Base-by-base conservation (phyloP, 1,140 invertebrate genomes). In the Andricus grossulariae region DNA sequence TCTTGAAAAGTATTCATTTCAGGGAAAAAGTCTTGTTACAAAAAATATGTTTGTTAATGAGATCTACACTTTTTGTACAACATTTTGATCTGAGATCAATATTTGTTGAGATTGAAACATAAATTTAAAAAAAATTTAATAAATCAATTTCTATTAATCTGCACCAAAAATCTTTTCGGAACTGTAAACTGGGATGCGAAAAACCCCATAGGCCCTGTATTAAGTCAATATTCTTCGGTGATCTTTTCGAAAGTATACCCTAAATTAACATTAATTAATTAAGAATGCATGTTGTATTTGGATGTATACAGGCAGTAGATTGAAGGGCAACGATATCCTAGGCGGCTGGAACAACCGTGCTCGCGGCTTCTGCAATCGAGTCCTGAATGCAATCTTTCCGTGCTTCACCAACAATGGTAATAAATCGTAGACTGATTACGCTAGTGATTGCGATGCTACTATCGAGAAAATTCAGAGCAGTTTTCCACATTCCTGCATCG, bases 331-430 rank as follows among this genome's bases (percentile, higher is more conserved):
- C 71, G 84, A 89, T 85, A 85, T 85, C 74, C 87, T 91, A 80
- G 85, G 85, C 74, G 90, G 83, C 76, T 91, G 90, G 90, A 91
- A 91, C 85, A 90, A 88, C 82, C 89, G 90, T 77, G 90, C 89
- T 77, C 90, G 90, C 82, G 90, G 90, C 82, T 91, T 91, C 87
- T 91, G 90, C 88, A 91, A 90, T 86, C 90, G 90, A 84, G 85
- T 91, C 80, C 81, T 91, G 81, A 91, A 91, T 83, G 88, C 88
- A 75, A 84, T 91, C 57, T 91, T 90, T 76, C 90, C 90, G 50
- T 91, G 90, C 86, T 91, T 91, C 87, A 89, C 86, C 81, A 91
- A 87, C 83, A 90, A 90, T 89, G 90, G 90, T 91, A 66, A 66
- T 66, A 91, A 91, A 91, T 91, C 88, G 80, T 89, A 89, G 86